phyloP scores from a whole-genome alignment of 2,888 invertebrate species.

The Drosophila infuscata region DNA sequence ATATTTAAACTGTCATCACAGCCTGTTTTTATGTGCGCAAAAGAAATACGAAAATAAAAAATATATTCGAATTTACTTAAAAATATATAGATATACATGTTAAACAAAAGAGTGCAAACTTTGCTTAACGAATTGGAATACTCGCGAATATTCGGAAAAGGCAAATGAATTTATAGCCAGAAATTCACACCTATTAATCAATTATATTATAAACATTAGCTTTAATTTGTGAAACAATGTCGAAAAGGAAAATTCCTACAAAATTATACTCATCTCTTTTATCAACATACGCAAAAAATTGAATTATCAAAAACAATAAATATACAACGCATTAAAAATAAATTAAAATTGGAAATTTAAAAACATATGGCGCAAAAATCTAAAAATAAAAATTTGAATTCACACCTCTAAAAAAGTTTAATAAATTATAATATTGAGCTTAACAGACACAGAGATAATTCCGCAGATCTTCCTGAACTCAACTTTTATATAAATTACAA shows the following conservation, averaged over 20 bases:
- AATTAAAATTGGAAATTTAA: no score
- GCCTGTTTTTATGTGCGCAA: conserved; percentile 7
- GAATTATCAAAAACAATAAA: neutral
- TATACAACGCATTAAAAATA: neutral
- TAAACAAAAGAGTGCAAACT: neutral
- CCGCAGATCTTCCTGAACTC: neutral
- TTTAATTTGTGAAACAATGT: neutral
- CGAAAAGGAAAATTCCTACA: no score
- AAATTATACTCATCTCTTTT: neutral
- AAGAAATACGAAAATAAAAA: conserved; percentile 5
- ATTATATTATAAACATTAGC: neutral
- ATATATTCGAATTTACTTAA: conserved; percentile 6
- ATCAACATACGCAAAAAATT: neutral
- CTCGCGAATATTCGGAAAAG: neutral
- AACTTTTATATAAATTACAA: neutral
- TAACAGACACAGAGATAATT: neutral
- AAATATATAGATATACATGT: neutral
- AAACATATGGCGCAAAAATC: neutral
- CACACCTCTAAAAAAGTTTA: neutral
- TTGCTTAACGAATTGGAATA: neutral
- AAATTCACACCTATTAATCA: conserved; percentile 1
- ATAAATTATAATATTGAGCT: neutral
- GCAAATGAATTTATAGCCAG: neutral
- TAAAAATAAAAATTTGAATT: neutral
- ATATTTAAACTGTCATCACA: conserved; percentile 1